A percentile compares a stretch with the other conserved stretches of the same genome.
These are phyloP conservation scores for Stenolophus ochropezus DNA, from an alignment of 2,888 invertebrate genomes.

Conservation along the genomic window DNA sequence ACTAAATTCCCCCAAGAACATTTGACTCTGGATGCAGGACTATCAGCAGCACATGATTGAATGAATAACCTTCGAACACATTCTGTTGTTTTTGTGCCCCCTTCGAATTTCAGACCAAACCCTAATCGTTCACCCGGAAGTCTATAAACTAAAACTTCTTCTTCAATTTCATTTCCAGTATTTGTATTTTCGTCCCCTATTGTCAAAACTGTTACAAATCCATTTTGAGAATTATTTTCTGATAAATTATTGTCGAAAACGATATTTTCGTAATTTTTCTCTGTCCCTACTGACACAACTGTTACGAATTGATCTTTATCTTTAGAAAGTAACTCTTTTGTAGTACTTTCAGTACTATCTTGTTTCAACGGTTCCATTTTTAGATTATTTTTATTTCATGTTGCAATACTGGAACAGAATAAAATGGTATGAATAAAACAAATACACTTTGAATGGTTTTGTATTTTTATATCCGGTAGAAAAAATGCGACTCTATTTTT, in stretches of 20 bases:
- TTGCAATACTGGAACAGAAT: constrained; percentile 44
- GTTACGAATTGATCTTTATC: constrained; percentile 76
- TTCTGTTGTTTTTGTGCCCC: constrained; percentile 88
- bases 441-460: too few species aligned
- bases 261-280: constrained; percentile 68
- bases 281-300: constrained; percentile 78
- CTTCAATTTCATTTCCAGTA: constrained; percentile 73
- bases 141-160: constrained; percentile 87
- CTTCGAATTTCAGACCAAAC: constrained; percentile 93
- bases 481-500: too few species aligned
- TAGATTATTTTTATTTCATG: constrained; percentile 42
- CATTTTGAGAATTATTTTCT: constrained; percentile 63
- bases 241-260: constrained; percentile 65
- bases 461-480: too few species aligned
- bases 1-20: constrained; percentile 89
- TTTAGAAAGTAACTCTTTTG: constrained; percentile 52
- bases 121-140: constrained; percentile 93
- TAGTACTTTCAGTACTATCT: constrained; percentile 38
- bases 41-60: constrained; percentile 90
- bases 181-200: constrained; percentile 73
- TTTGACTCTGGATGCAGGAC: constrained; percentile 89
- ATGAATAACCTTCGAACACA: constrained; percentile 88
- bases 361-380: constrained; percentile 48
- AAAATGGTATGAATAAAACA: too few species aligned
- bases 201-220: constrained; percentile 78